Percentiles rank a stretch among this genome's conserved stretches.
Evolutionary conservation across 2,888 invertebrate genomes (phyloP).

Genomic region (Zaprionus bogoriensis): DNA sequence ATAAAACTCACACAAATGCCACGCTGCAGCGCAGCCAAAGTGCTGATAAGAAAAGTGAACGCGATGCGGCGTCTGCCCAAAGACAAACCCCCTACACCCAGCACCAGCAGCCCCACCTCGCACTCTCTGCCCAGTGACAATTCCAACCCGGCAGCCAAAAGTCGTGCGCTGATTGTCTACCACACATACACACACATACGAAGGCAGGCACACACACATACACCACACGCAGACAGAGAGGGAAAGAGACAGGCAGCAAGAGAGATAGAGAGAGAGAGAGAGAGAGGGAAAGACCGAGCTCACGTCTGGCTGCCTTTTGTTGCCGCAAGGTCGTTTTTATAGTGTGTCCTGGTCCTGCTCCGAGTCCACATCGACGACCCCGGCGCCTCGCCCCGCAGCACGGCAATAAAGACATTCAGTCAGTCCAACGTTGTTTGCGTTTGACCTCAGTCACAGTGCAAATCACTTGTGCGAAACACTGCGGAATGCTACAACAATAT

Average conservation of each 20-base stretch:
- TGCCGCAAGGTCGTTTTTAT: conserved; percentile 76
- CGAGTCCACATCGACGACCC: background rate
- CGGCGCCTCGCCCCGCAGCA: background rate
- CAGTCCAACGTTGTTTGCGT: conserved; percentile 54
- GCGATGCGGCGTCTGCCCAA: conserved; percentile 55
- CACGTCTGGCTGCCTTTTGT: conserved; percentile 66
- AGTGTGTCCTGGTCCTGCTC: conserved; percentile 45
- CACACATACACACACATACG: conserved; percentile 20
- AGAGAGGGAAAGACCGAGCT: conserved; percentile 33
- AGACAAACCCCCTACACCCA: conserved; percentile 10
- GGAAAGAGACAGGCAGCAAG: conserved; percentile 18
- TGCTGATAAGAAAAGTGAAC: conserved; percentile 68
- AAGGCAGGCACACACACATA: conserved; percentile 1
- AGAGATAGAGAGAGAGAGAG: conserved; percentile 22
- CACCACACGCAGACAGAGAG: conserved; percentile 8
- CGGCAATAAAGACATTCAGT: conserved; percentile 52
- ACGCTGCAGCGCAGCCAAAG: conserved; percentile 70
- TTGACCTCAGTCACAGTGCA: conserved; percentile 63
- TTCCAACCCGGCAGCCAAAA: conserved; percentile 57
- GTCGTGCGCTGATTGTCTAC: conserved; percentile 57
- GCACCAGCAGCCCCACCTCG: background rate
- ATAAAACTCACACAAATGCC: conserved; percentile 75
- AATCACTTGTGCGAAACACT: conserved; percentile 72
- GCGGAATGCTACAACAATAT: conserved; percentile 79
- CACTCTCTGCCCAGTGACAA: conserved; percentile 7